Evolutionary conservation across 1,140 invertebrate genomes (phyloP).

Genomic region (Drosophila aff.): DNA sequence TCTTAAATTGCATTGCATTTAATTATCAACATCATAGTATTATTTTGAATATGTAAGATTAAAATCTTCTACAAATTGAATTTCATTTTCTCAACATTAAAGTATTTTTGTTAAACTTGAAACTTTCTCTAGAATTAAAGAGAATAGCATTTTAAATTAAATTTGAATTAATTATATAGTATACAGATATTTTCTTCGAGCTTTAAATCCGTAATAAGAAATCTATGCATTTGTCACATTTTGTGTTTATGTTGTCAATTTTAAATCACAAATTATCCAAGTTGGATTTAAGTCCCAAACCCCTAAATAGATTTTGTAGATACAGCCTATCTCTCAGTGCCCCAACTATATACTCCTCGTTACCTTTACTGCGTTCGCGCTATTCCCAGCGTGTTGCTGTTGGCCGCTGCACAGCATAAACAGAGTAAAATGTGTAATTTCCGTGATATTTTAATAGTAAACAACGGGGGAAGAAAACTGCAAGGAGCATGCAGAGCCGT

Average conservation of each 20-base stretch:
- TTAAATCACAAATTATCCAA: background rate
- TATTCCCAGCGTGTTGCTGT: constrained; percentile 31
- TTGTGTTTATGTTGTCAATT: background rate
- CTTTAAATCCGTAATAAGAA: background rate
- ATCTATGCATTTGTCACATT: background rate
- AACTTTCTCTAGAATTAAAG: no score
- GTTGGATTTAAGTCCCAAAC: background rate
- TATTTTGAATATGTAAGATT: background rate
- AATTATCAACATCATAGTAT: no score
- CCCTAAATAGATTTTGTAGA: no score
- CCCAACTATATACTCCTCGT: background rate
- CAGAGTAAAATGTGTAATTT: constrained; percentile 84
- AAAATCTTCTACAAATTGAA: background rate
- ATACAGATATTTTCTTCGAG: no score
- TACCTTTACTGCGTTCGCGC: constrained; percentile 15
- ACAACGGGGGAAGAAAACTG: constrained; percentile 70
- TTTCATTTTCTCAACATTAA: no score
- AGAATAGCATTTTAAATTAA: no score
- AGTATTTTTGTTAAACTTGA: no score
- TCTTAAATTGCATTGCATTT: no score
- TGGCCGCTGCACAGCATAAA: constrained; percentile 69
- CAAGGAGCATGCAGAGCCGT: constrained; percentile 63
- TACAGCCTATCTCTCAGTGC: background rate
- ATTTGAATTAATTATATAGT: no score
- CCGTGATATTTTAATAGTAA: constrained; percentile 84